Conservation (phyloP, 2,113 vertebrate genomes). For the Thunnus maccoyii region DNA sequence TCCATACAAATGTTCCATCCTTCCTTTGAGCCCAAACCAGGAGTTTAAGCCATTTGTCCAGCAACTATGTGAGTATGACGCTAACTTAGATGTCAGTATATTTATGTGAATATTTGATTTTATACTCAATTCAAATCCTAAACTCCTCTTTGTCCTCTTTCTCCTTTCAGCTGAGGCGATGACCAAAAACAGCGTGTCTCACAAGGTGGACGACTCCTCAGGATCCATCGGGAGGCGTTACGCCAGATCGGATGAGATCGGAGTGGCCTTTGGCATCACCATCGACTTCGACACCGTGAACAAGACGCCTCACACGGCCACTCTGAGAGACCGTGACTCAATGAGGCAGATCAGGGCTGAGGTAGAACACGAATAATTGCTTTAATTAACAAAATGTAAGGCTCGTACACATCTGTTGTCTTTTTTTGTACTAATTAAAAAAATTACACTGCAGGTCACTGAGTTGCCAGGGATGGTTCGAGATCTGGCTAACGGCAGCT, state of each 20-base stretch:
- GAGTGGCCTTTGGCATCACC: conserved; percentile 96
- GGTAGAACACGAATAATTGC: conserved; percentile 78
- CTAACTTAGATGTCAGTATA: too few relatives aligned
- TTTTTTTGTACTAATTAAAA: background rate
- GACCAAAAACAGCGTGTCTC: conserved; percentile 91
- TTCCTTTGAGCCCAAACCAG: conserved; percentile 95
- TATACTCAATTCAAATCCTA: too few relatives aligned
- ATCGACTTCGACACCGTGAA: conserved; percentile 98
- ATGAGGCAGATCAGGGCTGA: conserved; percentile 97
- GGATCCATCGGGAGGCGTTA: conserved; percentile 97
- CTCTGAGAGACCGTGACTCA: conserved; percentile 93
- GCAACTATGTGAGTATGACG: conserved; percentile 90
- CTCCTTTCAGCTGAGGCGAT: conserved; percentile 88
- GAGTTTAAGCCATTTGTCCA: conserved; percentile 93
- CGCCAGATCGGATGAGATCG: conserved; percentile 95
- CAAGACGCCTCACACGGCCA: conserved; percentile 93
- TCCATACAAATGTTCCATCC: conserved; percentile 94
- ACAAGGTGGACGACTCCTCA: conserved; percentile 97
- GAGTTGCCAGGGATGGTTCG: conserved; percentile 88
- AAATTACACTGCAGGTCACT: conserved; percentile 50
- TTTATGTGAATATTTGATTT: too few relatives aligned
- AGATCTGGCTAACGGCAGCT: conserved; percentile 87
- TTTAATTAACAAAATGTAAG: background rate
- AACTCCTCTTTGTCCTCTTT: background rate
- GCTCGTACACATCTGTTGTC: too few relatives aligned